Percentiles rank a stretch among this genome's conserved stretches.
Evolutionary conservation across 2,888 invertebrate genomes (phyloP).

Genomic region (Sarcophaga subvicina): DNA sequence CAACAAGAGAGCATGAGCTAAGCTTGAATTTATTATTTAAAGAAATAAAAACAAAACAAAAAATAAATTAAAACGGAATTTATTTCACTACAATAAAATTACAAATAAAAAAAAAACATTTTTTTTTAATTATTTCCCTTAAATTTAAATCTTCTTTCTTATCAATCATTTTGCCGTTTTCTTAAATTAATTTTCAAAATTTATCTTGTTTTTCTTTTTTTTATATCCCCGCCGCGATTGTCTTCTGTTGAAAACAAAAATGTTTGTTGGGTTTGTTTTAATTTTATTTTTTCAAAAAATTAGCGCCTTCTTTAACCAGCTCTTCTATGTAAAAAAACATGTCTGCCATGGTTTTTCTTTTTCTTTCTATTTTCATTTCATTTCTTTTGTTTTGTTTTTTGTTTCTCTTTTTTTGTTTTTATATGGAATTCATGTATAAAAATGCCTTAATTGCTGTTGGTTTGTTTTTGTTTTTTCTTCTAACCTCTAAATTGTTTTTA

Average conservation of each 20-base stretch:
- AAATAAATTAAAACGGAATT: background rate
- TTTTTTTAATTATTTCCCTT: slow-evolving; percentile 9
- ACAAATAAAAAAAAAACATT: background rate
- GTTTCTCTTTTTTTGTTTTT: background rate
- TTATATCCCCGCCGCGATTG: slow-evolving; percentile 56
- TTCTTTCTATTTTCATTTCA: too few relatives aligned
- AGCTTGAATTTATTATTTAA: slow-evolving; percentile 48
- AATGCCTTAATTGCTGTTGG: slow-evolving; percentile 57
- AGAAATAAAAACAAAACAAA: slow-evolving; percentile 41
- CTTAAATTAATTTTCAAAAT: too few relatives aligned
- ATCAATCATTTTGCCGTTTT: background rate
- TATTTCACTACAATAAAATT: slow-evolving; percentile 53
- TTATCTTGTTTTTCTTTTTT: background rate
- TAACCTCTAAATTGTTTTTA: background rate
- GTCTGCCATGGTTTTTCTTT: slow-evolving; percentile 53
- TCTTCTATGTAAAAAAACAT: slow-evolving; percentile 42
- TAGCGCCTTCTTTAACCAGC: background rate
- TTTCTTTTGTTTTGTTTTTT: slow-evolving; percentile 20
- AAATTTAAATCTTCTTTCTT: slow-evolving; percentile 16
- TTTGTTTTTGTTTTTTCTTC: slow-evolving; percentile 29
- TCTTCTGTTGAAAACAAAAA: slow-evolving; percentile 65
- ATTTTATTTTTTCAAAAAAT: background rate
- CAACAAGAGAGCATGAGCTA: background rate
- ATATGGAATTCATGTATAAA: slow-evolving; percentile 62
- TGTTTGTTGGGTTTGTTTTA: slow-evolving; percentile 52